Conservation (phyloP, 2,113 vertebrate species). For the Meleagris gallopavo region DNA sequence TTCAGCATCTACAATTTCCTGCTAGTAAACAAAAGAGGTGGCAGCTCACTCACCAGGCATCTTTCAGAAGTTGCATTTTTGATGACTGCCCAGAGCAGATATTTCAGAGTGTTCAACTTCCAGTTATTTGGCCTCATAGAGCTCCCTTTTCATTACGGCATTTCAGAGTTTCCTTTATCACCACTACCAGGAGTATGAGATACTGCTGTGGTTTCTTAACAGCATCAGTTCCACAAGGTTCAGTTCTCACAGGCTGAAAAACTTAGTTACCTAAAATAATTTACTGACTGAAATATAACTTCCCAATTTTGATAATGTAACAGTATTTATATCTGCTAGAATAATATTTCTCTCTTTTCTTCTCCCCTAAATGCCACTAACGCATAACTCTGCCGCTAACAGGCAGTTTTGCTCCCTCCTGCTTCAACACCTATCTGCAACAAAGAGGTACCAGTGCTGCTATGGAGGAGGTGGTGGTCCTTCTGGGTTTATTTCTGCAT, state of each 20-base stretch:
- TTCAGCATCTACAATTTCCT: background rate
- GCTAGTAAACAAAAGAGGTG: background rate
- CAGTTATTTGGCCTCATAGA: background rate
- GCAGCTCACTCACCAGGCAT: background rate
- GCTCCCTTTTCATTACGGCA: background rate
- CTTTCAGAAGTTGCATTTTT: background rate
- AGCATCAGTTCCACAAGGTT: background rate
- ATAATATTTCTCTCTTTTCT: no score
- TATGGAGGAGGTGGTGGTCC: background rate
- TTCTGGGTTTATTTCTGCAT: background rate
- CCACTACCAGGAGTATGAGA: rapidly evolving
- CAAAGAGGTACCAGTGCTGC: background rate
- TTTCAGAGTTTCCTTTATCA: background rate
- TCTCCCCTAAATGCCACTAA: background rate
- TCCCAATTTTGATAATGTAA: background rate
- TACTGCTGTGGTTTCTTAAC: background rate
- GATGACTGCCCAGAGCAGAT: background rate
- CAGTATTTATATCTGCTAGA: background rate
- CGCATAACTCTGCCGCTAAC: background rate
- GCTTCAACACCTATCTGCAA: slow-evolving; percentile 8
- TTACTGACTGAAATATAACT: background rate
- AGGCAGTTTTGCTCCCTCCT: background rate
- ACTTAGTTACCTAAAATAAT: background rate
- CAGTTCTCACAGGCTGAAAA: background rate
- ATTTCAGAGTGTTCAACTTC: background rate